Evolutionary conservation across 2,113 vertebrate genomes (phyloP).

Genomic region (Bubo blakistoni): DNA sequence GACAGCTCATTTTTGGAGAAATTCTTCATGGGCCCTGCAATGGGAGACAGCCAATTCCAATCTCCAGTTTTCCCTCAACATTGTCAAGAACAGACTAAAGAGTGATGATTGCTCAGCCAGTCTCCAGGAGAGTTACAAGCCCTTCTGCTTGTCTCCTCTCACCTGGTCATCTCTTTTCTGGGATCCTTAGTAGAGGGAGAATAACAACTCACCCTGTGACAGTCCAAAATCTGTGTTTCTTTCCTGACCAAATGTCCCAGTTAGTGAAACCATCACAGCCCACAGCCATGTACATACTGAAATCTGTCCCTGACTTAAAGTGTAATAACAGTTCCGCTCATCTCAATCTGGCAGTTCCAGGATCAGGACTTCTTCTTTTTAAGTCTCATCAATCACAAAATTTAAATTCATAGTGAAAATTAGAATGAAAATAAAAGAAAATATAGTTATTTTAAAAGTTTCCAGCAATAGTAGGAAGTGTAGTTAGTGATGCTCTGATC

Average conservation of each 20-base stretch:
- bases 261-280: background rate
- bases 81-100: background rate
- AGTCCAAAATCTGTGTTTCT: background rate
- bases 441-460: background rate
- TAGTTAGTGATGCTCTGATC: background rate
- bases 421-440: background rate
- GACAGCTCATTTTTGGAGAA: background rate
- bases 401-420: background rate
- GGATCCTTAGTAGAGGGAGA: background rate
- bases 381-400: background rate
- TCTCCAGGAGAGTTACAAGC: background rate
- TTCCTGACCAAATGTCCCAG: background rate
- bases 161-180: background rate
- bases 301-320: background rate
- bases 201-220: background rate
- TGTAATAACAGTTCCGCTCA: background rate
- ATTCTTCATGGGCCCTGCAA: background rate
- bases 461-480: background rate
- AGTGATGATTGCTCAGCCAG: background rate
- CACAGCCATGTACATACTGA: background rate
- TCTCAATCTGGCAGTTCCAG: background rate
- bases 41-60: background rate
- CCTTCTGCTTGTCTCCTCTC: background rate
- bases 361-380: background rate
- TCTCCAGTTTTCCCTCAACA: background rate